Conservation (phyloP, 2,888 invertebrate genomes). For the Axea sp. region DNA sequence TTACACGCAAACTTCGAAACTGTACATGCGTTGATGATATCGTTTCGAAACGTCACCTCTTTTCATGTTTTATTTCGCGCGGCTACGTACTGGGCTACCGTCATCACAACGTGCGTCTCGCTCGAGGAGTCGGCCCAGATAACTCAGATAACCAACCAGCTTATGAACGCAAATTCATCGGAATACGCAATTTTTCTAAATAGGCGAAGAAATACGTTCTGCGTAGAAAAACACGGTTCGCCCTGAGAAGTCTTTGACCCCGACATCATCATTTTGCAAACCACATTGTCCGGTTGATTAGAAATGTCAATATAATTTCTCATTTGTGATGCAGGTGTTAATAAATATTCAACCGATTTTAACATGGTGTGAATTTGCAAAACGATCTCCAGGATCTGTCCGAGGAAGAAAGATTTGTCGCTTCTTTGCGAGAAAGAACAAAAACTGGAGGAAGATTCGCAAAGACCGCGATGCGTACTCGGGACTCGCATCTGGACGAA, state of each 20-base stretch:
- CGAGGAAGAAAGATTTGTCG: slow-evolving; percentile 6
- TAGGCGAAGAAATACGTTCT: slow-evolving; percentile 38
- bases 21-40: slow-evolving; percentile 56
- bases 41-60: slow-evolving; percentile 53
- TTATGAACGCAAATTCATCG: slow-evolving; percentile 22
- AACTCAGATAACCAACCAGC: slow-evolving; percentile 32
- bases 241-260: background rate
- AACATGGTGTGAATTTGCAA: too few species aligned
- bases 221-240: slow-evolving; percentile 33
- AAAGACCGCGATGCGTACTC: slow-evolving; percentile 14
- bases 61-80: slow-evolving; percentile 17
- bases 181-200: slow-evolving; percentile 42
- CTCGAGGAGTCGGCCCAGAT: slow-evolving; percentile 29
- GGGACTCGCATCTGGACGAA: slow-evolving; percentile 16
- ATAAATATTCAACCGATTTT: too few species aligned
- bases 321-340: too few species aligned
- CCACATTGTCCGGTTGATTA: too few species aligned
- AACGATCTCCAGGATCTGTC: too few species aligned
- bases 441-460: slow-evolving; percentile 57
- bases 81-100: slow-evolving; percentile 50
- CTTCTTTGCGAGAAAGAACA: slow-evolving; percentile 39
- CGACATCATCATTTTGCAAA: too few species aligned
- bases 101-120: slow-evolving; percentile 26
- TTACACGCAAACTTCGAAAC: slow-evolving; percentile 58
- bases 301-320: too few species aligned